Evolutionary conservation across 2,113 vertebrate genomes (phyloP).

Genomic region (Oryzias curvinotus): DNA sequence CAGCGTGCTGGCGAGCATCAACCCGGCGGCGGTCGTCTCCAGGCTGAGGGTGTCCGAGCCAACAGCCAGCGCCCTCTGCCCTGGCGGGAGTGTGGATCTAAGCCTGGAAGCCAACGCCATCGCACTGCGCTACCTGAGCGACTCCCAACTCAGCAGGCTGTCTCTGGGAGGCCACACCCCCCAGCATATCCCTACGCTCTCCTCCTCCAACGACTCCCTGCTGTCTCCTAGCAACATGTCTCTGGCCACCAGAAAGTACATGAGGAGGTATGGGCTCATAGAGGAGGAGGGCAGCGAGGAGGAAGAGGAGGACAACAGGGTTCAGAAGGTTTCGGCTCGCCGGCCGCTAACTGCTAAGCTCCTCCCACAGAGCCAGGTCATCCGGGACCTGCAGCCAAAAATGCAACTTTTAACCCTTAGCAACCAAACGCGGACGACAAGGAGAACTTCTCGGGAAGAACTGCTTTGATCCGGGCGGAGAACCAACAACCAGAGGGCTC

Average conservation of each 20-base stretch:
- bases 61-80: slow-evolving; percentile 71
- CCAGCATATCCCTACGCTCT: slow-evolving; percentile 45
- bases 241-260: slow-evolving; percentile 91
- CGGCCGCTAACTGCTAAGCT: slow-evolving; percentile 8
- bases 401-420: slow-evolving; percentile 70
- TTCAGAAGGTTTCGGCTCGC: neutral
- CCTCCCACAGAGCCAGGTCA: slow-evolving; percentile 72
- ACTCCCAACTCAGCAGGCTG: slow-evolving; percentile 85
- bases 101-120: slow-evolving; percentile 97
- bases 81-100: slow-evolving; percentile 81
- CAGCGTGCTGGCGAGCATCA: slow-evolving; percentile 89
- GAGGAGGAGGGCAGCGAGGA: slow-evolving; percentile 78
- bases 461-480: slow-evolving; percentile 24
- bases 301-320: slow-evolving; percentile 63
- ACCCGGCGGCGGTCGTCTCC: slow-evolving; percentile 86
- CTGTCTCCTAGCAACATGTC: slow-evolving; percentile 90
- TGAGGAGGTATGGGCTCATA: slow-evolving; percentile 90
- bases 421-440: slow-evolving; percentile 47
- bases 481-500: slow-evolving; percentile 69
- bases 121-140: slow-evolving; percentile 89
- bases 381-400: slow-evolving; percentile 77
- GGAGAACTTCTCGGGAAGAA: slow-evolving; percentile 68
- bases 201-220: slow-evolving; percentile 43
- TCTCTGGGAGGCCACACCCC: slow-evolving; percentile 38
- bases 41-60: slow-evolving; percentile 79